These are phyloP conservation scores for Drosophila varians DNA, from an alignment of 1,140 invertebrate species.

Conservation along the genomic window DNA sequence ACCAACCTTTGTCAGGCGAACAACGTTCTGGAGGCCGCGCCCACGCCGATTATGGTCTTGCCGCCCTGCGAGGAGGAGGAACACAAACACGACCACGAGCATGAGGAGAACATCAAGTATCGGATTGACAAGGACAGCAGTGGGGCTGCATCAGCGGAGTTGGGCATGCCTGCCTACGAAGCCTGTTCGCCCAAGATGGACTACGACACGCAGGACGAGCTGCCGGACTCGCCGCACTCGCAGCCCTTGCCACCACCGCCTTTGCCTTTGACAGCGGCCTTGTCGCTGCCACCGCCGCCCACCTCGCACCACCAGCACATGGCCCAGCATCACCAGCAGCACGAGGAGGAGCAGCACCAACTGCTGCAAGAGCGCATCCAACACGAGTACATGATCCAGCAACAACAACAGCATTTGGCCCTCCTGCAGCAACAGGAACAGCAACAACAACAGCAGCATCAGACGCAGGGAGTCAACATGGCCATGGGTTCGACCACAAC, in stretches of 20 bases:
- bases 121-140: constrained; percentile 65
- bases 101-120: constrained; percentile 62
- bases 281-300: constrained; percentile 41
- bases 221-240: constrained; percentile 65
- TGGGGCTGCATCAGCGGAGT: constrained; percentile 56
- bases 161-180: constrained; percentile 66
- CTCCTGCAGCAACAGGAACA: constrained; percentile 62
- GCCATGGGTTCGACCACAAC: constrained; percentile 55
- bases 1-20: constrained; percentile 65
- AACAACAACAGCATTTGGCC: constrained; percentile 71
- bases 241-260: constrained; percentile 52
- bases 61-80: constrained; percentile 59
- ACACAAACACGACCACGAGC: constrained; percentile 27
- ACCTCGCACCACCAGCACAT: constrained; percentile 50
- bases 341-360: constrained; percentile 56
- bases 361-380: constrained; percentile 72
- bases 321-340: constrained; percentile 55
- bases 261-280: constrained; percentile 27
- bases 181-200: constrained; percentile 70
- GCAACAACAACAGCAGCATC: constrained; percentile 56
- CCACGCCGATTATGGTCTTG: constrained; percentile 40
- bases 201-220: constrained; percentile 68
- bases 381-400: constrained; percentile 70
- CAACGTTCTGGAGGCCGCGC: constrained; percentile 39
- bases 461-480: constrained; percentile 58